phyloP scores from a whole-genome alignment of 1,140 invertebrate genomes.

The Dendrolimus punctatus region DNA sequence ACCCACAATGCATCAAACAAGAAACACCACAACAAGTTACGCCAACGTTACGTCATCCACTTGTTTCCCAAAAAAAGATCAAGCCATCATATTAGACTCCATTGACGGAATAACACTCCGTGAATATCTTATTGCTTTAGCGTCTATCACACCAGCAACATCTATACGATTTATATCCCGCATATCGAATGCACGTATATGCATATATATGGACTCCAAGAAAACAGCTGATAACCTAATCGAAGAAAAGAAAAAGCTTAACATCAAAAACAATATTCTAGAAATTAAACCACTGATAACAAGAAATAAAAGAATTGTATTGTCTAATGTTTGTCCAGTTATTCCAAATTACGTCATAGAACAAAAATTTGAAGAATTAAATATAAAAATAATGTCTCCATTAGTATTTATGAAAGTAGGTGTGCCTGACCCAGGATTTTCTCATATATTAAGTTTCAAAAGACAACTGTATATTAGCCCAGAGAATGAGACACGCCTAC shows the following conservation, averaged over 20 bases:
- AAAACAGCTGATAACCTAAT: constrained; percentile 15
- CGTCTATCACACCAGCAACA: constrained; percentile 5
- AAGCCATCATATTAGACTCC: constrained; percentile 11
- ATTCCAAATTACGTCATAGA: constrained; percentile 15
- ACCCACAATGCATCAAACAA: background rate
- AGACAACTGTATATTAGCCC: constrained; percentile 9
- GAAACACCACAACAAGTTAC: constrained; percentile 7
- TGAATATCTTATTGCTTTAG: constrained; percentile 10
- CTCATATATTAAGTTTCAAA: constrained; percentile 12
- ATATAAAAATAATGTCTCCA: constrained; percentile 16
- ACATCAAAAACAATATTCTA: constrained; percentile 4
- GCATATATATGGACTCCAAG: constrained; percentile 7
- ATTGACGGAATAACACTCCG: constrained; percentile 13
- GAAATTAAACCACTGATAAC: constrained; percentile 19
- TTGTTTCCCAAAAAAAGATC: constrained; percentile 13
- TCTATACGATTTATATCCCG: constrained; percentile 18
- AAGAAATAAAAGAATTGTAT: constrained; percentile 21
- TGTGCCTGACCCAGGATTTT: constrained; percentile 13
- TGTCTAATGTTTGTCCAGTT: constrained; percentile 16
- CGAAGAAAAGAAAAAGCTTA: constrained; percentile 10
- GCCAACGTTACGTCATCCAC: constrained; percentile 11
- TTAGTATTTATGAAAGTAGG: constrained; percentile 17
- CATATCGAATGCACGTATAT: constrained; percentile 18
- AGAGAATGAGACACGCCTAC: constrained; percentile 10
- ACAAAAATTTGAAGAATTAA: constrained; percentile 18